Conservation (phyloP, 2,113 vertebrate genomes). For the Mirza zaza region DNA sequence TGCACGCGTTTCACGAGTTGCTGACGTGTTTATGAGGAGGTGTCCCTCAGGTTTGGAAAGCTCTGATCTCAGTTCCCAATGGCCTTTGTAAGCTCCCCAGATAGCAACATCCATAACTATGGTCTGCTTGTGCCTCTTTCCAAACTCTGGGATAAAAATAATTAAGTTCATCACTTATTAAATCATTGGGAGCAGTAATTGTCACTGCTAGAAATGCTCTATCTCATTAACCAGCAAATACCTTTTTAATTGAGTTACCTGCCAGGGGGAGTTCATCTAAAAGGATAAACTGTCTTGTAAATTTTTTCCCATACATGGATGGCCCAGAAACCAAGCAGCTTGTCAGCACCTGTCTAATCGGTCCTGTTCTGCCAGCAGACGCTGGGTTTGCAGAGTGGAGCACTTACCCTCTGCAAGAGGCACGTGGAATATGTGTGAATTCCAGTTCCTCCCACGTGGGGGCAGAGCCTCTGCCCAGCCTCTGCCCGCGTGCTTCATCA, state of each 20-base stretch:
- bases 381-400: neutral
- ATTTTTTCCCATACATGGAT: neutral
- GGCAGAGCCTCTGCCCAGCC: neutral
- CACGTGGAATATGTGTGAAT: neutral
- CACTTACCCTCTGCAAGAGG: neutral
- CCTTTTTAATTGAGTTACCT: conserved; percentile 52
- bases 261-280: conserved; percentile 29
- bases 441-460: neutral
- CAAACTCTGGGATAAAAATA: conserved; percentile 34
- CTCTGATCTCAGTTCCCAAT: neutral
- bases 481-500: neutral
- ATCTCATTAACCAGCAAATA: conserved; percentile 67
- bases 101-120: neutral
- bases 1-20: neutral
- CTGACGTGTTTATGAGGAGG: neutral
- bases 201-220: conserved; percentile 51
- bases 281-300: conserved; percentile 56
- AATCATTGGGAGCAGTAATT: conserved; percentile 49
- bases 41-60: neutral
- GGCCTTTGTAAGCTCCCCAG: neutral
- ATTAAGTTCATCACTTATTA: conserved; percentile 49
- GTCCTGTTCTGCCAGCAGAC: conserved; percentile 19
- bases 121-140: conserved; percentile 31
- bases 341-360: neutral
- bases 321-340: conserved; percentile 28